Conservation (phyloP, 2,797 vertebrate genomes). For the Hippocampus kuda region DNA sequence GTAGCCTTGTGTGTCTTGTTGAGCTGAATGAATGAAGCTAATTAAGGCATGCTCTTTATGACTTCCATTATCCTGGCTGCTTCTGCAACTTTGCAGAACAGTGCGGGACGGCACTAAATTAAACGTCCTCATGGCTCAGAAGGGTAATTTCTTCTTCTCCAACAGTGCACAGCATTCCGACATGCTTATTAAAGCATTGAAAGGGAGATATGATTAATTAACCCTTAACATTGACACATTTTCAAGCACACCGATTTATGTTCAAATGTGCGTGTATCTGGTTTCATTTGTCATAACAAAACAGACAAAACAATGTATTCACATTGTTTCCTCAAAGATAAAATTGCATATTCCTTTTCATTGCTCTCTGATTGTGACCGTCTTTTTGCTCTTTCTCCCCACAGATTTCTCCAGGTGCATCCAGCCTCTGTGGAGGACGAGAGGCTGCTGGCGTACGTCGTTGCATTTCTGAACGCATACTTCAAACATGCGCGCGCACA, state of each 20-base stretch:
- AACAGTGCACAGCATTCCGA: not conserved
- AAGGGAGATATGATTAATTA: not conserved
- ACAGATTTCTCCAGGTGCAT: slow-evolving; percentile 87
- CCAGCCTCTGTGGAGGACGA: slow-evolving; percentile 86
- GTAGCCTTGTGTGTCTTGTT: slow-evolving; percentile 13
- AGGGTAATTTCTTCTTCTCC: slow-evolving; percentile 5
- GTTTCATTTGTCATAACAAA: not conserved
- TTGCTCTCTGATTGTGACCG: slow-evolving; percentile 10
- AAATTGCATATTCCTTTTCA: slow-evolving; percentile 1
- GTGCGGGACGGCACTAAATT: slow-evolving; percentile 5
- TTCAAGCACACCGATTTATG: not conserved
- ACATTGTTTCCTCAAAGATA: not conserved
- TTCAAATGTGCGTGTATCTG: not conserved
- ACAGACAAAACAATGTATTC: not conserved
- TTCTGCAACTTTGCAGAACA: slow-evolving; percentile 6
- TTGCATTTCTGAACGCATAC: slow-evolving; percentile 82
- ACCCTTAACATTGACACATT: not conserved
- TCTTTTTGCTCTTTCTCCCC: slow-evolving; percentile 17
- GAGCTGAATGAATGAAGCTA: slow-evolving; percentile 17
- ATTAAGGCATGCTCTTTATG: slow-evolving; percentile 5
- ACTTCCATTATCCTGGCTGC: slow-evolving; percentile 10
- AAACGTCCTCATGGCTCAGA: slow-evolving; percentile 13
- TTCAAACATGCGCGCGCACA: slow-evolving; percentile 66
- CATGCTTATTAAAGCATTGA: not conserved
- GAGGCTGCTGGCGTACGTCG: slow-evolving; percentile 80